Base-by-base conservation (phyloP, 2,888 invertebrate species). In the Orthonychiurus folsomi region DNA sequence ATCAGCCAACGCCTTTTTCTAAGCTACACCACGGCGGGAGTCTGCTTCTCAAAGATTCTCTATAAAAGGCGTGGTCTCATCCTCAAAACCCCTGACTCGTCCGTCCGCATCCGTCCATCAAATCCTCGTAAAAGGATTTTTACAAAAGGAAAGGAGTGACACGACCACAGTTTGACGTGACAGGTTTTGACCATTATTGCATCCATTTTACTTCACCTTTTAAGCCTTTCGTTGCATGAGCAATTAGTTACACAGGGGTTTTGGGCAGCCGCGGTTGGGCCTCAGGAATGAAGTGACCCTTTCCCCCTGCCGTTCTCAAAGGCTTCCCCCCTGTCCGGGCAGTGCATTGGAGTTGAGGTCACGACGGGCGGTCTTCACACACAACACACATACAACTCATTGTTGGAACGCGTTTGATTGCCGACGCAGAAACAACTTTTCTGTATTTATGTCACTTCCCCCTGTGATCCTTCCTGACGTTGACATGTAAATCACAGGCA, bases 291-390 rank as follows among this genome's bases (percentile, higher is more conserved):
- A n/a, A n/a, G n/a, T n/a, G n/a, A n/a, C n/a, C n/a, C n/a, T n/a
- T n/a, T n/a, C n/a, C n/a, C 37, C 37, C 37, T 37, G 37, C 37
- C 37, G 37, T 15, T 37, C 15, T 37, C 9, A 37, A 37, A 37
- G 15, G 37, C 37, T 37, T n/a, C n/a, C n/a, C n/a, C n/a, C 37
- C 15, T 37, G 5, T 37, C 5, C 37, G 37, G 37, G 15, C 15
- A 37, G n/a, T n/a, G n/a, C n/a, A n/a, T n/a, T n/a, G n/a, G n/a
- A n/a, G 37, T 37, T 37, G 37, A 37, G 37, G 37, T 37, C 37
- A 37, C 37, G 37, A 37, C 37, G 37, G 37, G 37, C 37, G 37
- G 37, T 37, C 37, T n/a, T 37, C 37, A 37, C 37, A n/a, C n/a
- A 37, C 37, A 37, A 37, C 9, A n/a, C n/a, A n/a, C n/a, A n/a